Evolutionary conservation across 37 sponge, comb jelly and placozoan genomes (phyloP).

Genomic region (Spongilla lacustris): DNA sequence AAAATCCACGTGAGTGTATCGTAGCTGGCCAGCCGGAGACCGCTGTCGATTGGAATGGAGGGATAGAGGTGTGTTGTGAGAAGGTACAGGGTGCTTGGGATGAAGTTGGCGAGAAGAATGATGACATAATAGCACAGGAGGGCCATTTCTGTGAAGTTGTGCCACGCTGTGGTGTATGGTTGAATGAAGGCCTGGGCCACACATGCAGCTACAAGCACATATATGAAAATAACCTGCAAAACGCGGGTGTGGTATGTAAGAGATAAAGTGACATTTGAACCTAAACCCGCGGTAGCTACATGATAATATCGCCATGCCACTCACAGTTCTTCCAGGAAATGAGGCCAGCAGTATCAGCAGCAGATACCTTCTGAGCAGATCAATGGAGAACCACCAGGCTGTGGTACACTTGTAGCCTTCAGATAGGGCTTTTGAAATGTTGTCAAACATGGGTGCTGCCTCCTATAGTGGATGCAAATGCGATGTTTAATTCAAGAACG

Average conservation of each 20-base stretch:
- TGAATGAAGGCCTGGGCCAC: conserved; percentile 39
- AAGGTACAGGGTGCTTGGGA: too few species aligned
- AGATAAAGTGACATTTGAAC: background rate
- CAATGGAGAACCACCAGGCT: conserved; percentile 59
- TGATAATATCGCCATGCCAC: background rate
- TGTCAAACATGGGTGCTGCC: background rate
- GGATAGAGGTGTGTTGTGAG: too few species aligned
- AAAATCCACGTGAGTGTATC: too few species aligned
- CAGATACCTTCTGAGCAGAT: conserved; percentile 49
- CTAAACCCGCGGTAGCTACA: background rate
- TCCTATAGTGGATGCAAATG: background rate
- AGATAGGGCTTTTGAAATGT: conserved; percentile 19
- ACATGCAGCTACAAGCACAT: conserved; percentile 19
- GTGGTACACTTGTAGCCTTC: conserved; percentile 52
- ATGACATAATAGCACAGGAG: conserved; percentile 33
- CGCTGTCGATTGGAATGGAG: too few species aligned
- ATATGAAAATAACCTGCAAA: conserved; percentile 37
- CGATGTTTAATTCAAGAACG: too few species aligned
- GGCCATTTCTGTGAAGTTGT: conserved; percentile 52
- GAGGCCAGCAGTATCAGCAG: conserved; percentile 26
- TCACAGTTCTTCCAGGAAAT: conserved; percentile 71
- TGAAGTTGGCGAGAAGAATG: conserved; percentile 22
- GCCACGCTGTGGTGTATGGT: conserved; percentile 55
- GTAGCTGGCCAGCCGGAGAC: too few species aligned
- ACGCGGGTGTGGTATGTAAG: background rate